Base-by-base conservation (phyloP, 1,140 invertebrate genomes). In the Orchesella cincta region DNA sequence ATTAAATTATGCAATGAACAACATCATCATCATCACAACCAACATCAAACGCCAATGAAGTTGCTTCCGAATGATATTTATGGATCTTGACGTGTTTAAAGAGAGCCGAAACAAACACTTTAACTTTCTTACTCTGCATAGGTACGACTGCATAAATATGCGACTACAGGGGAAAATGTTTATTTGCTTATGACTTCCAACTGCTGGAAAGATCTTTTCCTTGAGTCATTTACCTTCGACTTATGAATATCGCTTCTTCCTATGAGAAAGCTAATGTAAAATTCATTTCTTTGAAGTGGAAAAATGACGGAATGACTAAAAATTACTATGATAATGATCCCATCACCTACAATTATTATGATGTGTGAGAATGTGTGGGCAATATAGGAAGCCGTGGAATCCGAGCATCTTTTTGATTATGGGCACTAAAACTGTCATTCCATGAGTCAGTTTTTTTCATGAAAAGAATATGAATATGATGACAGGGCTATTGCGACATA, bases 1-100 rank as follows among this genome's bases (percentile, higher is more conserved):
- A 67, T 67, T 67, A 67, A 67, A 67, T 67, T 67, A 67, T 67
- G 62, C 62, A 67, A 67, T 67, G 62, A 67, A 67, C 62, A 67
- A 31, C 29, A 67, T 29, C 62, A n/a, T n/a, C n/a, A n/a, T n/a
- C n/a, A n/a, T n/a, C n/a, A n/a, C n/a, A n/a, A n/a, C n/a, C n/a
- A n/a, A n/a, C n/a, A 67, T 67, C 26, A 67, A 67, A 67, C 33
- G 33, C 28, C 62, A 67, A 67, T 67, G 62, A 26, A 67, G 33
- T 67, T 67, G 62, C 62, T 67, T 67, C 62, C 62, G 62, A 67
- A 67, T 67, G 62, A 67, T 67, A 67, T 67, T 67, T 67, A 67
- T 67, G 26, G 62, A 67, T 67, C 33, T 29, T 67, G 62, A 3
- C 12, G 20, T 46, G 54, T 14, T 5, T 12, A 57, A 57, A 23